These are phyloP conservation scores for Champsocephalus gunnari DNA, from an alignment of 2,797 vertebrate genomes.

Conservation along the genomic window DNA sequence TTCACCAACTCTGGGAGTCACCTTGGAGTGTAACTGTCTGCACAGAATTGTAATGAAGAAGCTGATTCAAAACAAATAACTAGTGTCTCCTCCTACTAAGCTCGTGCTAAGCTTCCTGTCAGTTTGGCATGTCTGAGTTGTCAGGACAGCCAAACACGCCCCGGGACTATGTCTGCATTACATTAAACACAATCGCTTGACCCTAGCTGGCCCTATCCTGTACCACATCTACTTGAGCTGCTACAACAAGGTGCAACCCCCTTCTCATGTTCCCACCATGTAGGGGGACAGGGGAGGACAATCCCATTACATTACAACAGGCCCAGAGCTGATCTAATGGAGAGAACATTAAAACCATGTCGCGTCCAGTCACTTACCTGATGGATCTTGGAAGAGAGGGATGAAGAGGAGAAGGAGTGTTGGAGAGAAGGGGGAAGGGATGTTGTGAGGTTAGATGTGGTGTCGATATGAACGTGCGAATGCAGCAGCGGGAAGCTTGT, in stretches of 20 bases:
- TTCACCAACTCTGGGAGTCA: slow-evolving; percentile 55
- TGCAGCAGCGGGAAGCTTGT: slow-evolving; percentile 43
- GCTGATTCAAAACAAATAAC: slow-evolving; percentile 75
- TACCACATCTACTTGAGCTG: slow-evolving; percentile 69
- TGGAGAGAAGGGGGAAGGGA: slow-evolving; percentile 46
- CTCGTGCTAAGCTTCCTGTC: slow-evolving; percentile 68
- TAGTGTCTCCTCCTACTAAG: slow-evolving; percentile 56
- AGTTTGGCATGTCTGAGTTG: slow-evolving; percentile 72
- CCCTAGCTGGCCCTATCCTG: slow-evolving; percentile 63
- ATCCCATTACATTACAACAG: slow-evolving; percentile 80
- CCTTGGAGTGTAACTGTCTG: slow-evolving; percentile 53
- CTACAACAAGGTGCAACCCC: slow-evolving; percentile 63
- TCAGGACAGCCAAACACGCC: slow-evolving; percentile 71
- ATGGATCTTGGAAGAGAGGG: slow-evolving; percentile 70
- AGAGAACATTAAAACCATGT: slow-evolving; percentile 83
- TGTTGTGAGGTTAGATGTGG: slow-evolving; percentile 42
- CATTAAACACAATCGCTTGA: slow-evolving; percentile 83
- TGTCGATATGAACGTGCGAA: slow-evolving; percentile 68
- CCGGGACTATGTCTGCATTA: slow-evolving; percentile 77
- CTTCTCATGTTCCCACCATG: slow-evolving; percentile 50
- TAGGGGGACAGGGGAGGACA: slow-evolving; percentile 69
- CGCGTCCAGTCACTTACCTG: slow-evolving; percentile 80
- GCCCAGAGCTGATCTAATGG: slow-evolving; percentile 78
- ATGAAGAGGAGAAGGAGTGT: slow-evolving; percentile 33
- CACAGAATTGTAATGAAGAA: slow-evolving; percentile 62